Percentiles rank a stretch among this genome's conserved stretches.
phyloP scores from a whole-genome alignment of 2,888 invertebrate species.

The Oxystoma pomonae region DNA sequence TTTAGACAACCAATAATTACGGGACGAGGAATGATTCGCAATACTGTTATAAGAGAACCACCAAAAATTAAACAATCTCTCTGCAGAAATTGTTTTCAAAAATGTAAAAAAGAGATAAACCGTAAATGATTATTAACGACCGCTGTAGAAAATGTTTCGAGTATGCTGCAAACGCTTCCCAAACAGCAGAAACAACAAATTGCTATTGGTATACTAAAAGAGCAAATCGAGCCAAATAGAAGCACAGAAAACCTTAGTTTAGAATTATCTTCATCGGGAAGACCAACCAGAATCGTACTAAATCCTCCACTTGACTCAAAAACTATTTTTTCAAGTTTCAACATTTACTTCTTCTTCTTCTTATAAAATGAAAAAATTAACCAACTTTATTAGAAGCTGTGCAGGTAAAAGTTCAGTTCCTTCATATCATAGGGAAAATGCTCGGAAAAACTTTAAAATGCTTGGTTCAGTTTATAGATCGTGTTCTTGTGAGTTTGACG shows the following conservation, averaged over 20 bases:
- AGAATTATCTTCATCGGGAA: not conserved
- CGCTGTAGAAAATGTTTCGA: not conserved
- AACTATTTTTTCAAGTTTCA: not conserved
- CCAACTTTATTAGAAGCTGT: not conserved
- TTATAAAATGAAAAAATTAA: not conserved
- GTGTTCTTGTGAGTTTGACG: not conserved
- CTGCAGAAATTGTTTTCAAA: not conserved
- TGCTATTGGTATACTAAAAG: not conserved
- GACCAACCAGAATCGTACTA: not conserved
- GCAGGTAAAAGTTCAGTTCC: not conserved
- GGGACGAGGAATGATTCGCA: not conserved
- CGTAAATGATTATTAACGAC: not conserved
- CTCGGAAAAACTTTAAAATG: not conserved
- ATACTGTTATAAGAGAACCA: not conserved
- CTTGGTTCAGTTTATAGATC: not conserved
- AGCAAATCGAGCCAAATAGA: not conserved
- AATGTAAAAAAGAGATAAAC: not conserved
- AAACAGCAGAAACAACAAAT: not conserved
- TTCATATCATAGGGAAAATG: not conserved
- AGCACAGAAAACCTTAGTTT: not conserved
- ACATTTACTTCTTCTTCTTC: too few relatives aligned
- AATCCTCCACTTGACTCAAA: not conserved
- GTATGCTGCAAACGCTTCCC: not conserved
- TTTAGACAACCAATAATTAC: not conserved
- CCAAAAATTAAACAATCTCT: not conserved